Evolutionary conservation across 2,113 vertebrate genomes (phyloP), one percentile per base, ranked within the genome.

Genomic region (Nasalis larvatus): DNA sequence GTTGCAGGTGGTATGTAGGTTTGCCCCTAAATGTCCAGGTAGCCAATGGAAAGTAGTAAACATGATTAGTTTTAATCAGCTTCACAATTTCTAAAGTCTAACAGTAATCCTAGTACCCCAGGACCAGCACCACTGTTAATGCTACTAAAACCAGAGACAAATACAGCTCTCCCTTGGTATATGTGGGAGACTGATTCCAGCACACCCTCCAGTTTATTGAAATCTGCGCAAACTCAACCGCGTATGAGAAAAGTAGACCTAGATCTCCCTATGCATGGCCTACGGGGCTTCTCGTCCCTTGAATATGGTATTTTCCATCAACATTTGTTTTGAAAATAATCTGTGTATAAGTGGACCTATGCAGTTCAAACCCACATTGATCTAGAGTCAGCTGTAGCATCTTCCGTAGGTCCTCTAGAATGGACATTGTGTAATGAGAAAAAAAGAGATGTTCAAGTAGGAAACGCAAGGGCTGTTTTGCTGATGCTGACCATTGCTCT

Each of bases 11-110:
- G n/a, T 58, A 58, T 25, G 4, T 0, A 1, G 4, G 25, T 14
- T 78, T 80, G 37, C 60, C 78, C 88, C 66, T 63, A 84, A 94
- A 76, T 47, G 94, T 87, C 56, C 52, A 3, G 49, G 66, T 37
- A 66, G 66, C 63, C 37, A 47, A 23, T 0, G 37, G 37, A 11
- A 96, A 89, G 49, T 37, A 73, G 35, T 27, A 85, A 92, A 77
- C 71, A 73, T 0, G 16, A 69, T 80, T 18, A 47, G 30, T 52
- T 88, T 58, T 58, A 35, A 74, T 63, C 11, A 2, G 16, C 40
- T 6, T 47, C 42, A 71, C 9, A 45, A 35, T 25, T 90, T 45
- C 47, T 45, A 69, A 40, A 25, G 40, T 78, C 73, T 74, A 30
- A 14, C 82, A 85, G 54, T 81, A 6, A 73, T 18, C 27, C 54